These are phyloP conservation scores for Lepidocyrtinus sp. DNA, from an alignment of 2,888 invertebrate genomes.

Conservation along the genomic window DNA sequence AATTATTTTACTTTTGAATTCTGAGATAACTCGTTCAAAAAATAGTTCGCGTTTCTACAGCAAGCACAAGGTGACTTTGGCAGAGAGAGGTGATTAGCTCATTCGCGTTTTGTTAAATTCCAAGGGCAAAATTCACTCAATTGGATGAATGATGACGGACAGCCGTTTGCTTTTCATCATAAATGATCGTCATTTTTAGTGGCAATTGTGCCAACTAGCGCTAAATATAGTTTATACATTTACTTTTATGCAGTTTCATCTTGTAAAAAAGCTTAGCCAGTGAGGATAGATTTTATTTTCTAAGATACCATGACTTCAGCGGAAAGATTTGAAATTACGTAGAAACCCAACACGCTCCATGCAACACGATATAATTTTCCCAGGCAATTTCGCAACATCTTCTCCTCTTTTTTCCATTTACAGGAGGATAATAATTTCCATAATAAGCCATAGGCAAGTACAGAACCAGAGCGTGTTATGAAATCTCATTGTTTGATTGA, in stretches of 20 bases:
- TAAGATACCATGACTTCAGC: neutral
- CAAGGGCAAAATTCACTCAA: conserved; percentile 22
- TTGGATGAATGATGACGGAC: neutral
- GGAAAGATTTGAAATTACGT: neutral
- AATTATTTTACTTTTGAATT: too few relatives aligned
- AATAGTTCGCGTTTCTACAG: neutral
- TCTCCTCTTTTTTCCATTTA: too few relatives aligned
- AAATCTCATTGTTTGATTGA: too few relatives aligned
- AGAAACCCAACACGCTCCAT: neutral
- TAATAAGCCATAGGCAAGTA: too few relatives aligned
- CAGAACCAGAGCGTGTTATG: too few relatives aligned
- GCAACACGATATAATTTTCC: neutral
- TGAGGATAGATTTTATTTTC: neutral
- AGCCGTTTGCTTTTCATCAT: neutral
- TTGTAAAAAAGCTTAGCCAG: neutral
- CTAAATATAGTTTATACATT: too few relatives aligned
- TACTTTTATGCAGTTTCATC: too few relatives aligned
- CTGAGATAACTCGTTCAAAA: too few relatives aligned
- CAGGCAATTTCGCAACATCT: too few relatives aligned
- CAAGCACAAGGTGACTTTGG: conserved; percentile 45
- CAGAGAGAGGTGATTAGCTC: conserved; percentile 38
- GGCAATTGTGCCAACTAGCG: neutral
- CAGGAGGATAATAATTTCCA: too few relatives aligned
- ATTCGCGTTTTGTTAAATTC: neutral
- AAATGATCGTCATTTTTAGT: neutral